A percentile compares a stretch with the other conserved stretches of the same genome.
Conservation (phyloP, 2,888 invertebrate species). For the Ophion ventricosus region DNA sequence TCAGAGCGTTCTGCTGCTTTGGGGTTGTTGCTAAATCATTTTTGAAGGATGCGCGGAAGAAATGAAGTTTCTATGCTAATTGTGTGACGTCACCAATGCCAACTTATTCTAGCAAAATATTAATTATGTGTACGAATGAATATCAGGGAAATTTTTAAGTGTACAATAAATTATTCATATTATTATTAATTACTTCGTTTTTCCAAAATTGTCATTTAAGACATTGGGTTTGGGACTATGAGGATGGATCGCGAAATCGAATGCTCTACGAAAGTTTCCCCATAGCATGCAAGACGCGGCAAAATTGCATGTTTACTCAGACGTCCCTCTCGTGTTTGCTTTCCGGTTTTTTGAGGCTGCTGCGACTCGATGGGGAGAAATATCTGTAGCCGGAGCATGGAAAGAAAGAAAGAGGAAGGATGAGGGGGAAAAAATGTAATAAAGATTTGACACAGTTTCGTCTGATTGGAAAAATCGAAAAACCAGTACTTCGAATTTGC, state of each 20-base stretch:
- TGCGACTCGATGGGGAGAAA: slow-evolving; percentile 38
- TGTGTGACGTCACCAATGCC: too few species aligned
- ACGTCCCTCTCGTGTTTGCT: slow-evolving; percentile 44
- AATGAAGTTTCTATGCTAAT: too few species aligned
- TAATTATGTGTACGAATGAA: too few species aligned
- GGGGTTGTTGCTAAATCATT: too few species aligned
- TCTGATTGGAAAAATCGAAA: slow-evolving; percentile 17
- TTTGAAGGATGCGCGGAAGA: too few species aligned
- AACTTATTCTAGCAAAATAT: too few species aligned
- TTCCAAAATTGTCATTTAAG: background rate
- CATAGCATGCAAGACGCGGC: slow-evolving; percentile 21
- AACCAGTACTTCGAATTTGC: too few species aligned
- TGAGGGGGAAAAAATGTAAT: background rate
- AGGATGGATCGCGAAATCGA: too few species aligned
- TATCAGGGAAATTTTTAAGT: too few species aligned
- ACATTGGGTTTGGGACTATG: background rate
- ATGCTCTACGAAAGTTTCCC: background rate
- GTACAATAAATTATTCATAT: too few species aligned
- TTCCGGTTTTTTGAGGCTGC: slow-evolving; percentile 1
- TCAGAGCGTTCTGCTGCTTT: too few species aligned
- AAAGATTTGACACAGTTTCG: slow-evolving; percentile 20
- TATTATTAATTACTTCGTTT: too few species aligned
- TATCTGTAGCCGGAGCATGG: slow-evolving; percentile 16
- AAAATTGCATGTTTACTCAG: slow-evolving; percentile 56
- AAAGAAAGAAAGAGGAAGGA: background rate